Percentiles rank a stretch among this genome's conserved stretches.
Conservation (phyloP, 1,140 invertebrate species). For the Copidosoma floridanum region DNA sequence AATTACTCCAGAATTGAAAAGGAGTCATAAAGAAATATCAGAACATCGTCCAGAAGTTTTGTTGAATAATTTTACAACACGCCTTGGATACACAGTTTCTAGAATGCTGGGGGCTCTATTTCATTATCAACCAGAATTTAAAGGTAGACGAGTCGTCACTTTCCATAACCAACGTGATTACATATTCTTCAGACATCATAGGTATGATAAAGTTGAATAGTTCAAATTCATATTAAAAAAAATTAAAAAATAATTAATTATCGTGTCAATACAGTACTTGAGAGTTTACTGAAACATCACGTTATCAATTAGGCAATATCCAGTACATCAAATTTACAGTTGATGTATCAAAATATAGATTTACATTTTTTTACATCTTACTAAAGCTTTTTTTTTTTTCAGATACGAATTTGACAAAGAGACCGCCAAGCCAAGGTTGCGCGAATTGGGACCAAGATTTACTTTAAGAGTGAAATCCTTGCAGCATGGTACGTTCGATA, state of each 20-base stretch:
- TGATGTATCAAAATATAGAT: no score
- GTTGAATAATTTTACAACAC: slow-evolving; percentile 93
- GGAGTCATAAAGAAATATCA: slow-evolving; percentile 76
- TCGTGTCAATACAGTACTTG: no score
- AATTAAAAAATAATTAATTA: no score
- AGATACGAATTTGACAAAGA: slow-evolving; percentile 87
- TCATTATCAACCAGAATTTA: slow-evolving; percentile 94
- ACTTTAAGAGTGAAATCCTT: slow-evolving; percentile 89
- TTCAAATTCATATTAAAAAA: no score
- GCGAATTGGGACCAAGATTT: slow-evolving; percentile 93
- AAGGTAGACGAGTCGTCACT: slow-evolving; percentile 87
- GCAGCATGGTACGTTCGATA: slow-evolving; percentile 96
- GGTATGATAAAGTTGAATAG: no score
- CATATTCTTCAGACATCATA: slow-evolving; percentile 97
- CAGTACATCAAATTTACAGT: no score
- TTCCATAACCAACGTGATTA: slow-evolving; percentile 99
- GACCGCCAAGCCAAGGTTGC: slow-evolving; percentile 78
- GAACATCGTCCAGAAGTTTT: slow-evolving; percentile 91
- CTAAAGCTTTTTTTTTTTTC: no score
- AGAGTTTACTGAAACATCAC: no score
- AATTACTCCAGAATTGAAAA: slow-evolving; percentile 76
- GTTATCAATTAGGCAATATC: no score
- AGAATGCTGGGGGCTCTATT: slow-evolving; percentile 95
- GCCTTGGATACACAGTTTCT: slow-evolving; percentile 84
- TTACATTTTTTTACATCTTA: no score